Base-by-base conservation (phyloP, 2,888 invertebrate species). In the Drosophila limbata region DNA sequence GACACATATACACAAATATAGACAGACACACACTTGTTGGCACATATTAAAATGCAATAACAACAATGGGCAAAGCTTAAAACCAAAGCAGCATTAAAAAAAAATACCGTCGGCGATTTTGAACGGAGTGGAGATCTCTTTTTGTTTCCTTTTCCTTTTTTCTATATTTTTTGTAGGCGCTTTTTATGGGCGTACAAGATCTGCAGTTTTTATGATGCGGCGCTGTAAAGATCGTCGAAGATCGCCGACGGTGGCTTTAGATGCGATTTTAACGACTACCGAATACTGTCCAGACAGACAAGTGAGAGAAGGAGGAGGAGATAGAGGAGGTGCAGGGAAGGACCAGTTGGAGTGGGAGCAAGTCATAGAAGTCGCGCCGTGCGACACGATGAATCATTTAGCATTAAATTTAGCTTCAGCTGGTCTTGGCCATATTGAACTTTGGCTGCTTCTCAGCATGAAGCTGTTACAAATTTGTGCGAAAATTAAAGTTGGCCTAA, bases 121-220 rank as follows among this genome's bases (percentile, higher is more conserved):
- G 55, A 72, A 66, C 69, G 79, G 65, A 67, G 59, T 56, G 50
- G 35, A 77, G 53, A 73, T 63, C 70, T 68, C 11, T 55, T 55
- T 17, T 42, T 52, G 11, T 13, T 9, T 25, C 4, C 28, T 15
- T 15, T n/a, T 39, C 10, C 9, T 17, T 17, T 19, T 11, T 39
- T 28, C 28, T 31, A 9, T 42, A 13, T 13, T 21, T 35, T 84
- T 77, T 69, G 81, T 77, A 71, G 81, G 68, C 73, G 77, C 70
- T 77, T 83, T 85, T 85, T 81, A 88, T 85, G 84, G 88, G 88
- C 88, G 85, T 86, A 70, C 74, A 75, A 77, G 77, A 80, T 80
- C 65, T 74, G 79, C 57, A 61, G 71, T 52, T 84, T 85, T 85
- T 77, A 81, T 74, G 83, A 82, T 70, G 72, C 75, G 65, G 57